phyloP scores from a whole-genome alignment of 92 coral and sea anemone genomes.

The Porites lobata region DNA sequence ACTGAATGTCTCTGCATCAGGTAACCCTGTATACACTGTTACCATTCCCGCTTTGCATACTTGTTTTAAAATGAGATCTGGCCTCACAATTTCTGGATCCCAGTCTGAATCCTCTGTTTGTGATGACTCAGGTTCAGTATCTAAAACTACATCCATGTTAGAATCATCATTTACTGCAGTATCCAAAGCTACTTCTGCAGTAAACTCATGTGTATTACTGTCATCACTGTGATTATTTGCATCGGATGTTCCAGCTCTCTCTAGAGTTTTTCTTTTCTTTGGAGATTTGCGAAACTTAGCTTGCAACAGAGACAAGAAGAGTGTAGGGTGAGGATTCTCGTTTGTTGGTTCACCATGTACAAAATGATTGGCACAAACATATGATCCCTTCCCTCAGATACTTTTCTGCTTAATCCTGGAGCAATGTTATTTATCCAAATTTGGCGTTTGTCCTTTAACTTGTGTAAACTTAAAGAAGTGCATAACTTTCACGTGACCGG shows the following conservation, averaged over 20 bases:
- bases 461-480: too few relatives aligned
- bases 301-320: conserved; percentile 7
- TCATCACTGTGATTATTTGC: not conserved
- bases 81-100: conserved; percentile 13
- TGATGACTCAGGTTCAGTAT: not conserved
- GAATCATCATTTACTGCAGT: not conserved
- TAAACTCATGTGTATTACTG: too few relatives aligned
- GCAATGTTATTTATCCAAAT: conserved; percentile 19
- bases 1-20: conserved; percentile 40
- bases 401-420: not conserved
- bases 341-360: conserved; percentile 19
- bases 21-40: conserved; percentile 45
- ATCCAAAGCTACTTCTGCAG: not conserved
- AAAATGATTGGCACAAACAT: conserved; percentile 40
- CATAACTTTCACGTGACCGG: too few relatives aligned
- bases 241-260: not conserved
- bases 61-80: conserved; percentile 39
- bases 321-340: conserved; percentile 40
- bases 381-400: conserved; percentile 20
- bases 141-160: not conserved
- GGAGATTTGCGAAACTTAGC: conserved; percentile 31
- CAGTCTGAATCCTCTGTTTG: conserved; percentile 18
- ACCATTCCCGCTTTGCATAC: conserved; percentile 30
- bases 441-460: too few relatives aligned
- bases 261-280: conserved; percentile 1